These are phyloP conservation scores for Athrips mouffetella DNA, from an alignment of 2,888 invertebrate species.

Conservation along the genomic window DNA sequence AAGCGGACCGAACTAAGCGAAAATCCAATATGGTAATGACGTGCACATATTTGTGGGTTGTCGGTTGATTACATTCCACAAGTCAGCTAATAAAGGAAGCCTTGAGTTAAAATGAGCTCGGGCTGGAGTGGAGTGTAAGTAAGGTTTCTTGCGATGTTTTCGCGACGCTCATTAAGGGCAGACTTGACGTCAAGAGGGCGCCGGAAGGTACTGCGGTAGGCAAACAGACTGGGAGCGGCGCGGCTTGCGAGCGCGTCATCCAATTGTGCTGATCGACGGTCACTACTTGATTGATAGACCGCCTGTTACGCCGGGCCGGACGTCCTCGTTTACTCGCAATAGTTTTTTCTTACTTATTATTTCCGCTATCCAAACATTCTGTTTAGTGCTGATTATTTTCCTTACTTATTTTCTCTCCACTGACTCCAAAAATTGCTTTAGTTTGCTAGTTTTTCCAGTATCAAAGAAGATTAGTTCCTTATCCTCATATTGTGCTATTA, in stretches of 20 bases:
- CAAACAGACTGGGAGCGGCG: conserved; percentile 57
- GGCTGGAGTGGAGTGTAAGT: conserved; percentile 17
- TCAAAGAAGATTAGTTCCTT: no score
- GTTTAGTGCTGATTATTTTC: conserved; percentile 9
- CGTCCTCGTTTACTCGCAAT: conserved; percentile 54
- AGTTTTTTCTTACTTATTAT: conserved; percentile 47
- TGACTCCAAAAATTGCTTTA: conserved; percentile 20
- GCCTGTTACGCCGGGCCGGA: conserved; percentile 61
- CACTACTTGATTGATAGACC: conserved; percentile 64
- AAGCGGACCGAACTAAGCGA: not conserved
- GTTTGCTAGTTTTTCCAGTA: no score
- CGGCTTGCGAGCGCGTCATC: conserved; percentile 55
- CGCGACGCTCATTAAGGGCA: conserved; percentile 39
- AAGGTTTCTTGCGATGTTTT: conserved; percentile 41
- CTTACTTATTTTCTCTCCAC: not conserved
- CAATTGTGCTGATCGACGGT: conserved; percentile 43
- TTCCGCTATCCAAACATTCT: conserved; percentile 35
- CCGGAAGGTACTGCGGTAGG: conserved; percentile 25
- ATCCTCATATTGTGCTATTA: no score
- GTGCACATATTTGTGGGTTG: not conserved
- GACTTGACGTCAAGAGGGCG: conserved; percentile 55
- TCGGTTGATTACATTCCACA: not conserved
- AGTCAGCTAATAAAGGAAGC: not conserved
- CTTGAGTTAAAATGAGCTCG: not conserved
- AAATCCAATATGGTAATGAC: not conserved